Base-by-base conservation (phyloP, 1,140 invertebrate species). In the Holcopasites calliopsidis region DNA sequence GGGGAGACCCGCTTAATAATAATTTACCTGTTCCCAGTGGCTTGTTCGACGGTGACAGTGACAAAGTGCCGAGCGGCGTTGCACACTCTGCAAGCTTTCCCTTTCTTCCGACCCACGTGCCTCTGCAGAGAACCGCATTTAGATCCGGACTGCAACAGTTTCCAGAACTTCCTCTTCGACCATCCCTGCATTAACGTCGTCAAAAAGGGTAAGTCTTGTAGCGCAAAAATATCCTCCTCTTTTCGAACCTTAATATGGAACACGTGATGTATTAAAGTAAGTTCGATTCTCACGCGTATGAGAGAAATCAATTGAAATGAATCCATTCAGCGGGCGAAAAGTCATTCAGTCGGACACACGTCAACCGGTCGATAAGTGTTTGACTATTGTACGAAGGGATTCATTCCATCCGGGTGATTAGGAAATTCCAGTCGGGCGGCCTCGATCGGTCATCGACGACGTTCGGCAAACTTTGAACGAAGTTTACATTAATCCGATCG, bases 61-160 rank as follows among this genome's bases (percentile, higher is more conserved):
- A 96, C 95, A 71, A 97, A 97, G 92, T 98, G 97, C 92, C 96
- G 97, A 92, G 96, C 96, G 28, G 97, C 97, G 5, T 93, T 97
- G 70, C 93, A 95, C 80, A 97, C 96, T 31, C 92, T 98, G 64
- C 96, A 97, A 93, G 96, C 96, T 58, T 97, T 97, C 90, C 95
- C 96, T 80, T 97, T 97, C 93, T 98, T 97, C 93, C 95, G 95
- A 87, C 97, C 97, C 82, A 97, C 96, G 79, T 98, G 97, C 91
- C 94, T 98, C 83, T 98, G 97, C 92, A 94, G 95, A 76, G 96
- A 97, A 86, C 96, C 96, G 10, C 95, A 95, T 89, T 94, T 96
- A 81, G 97, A 98, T 92, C 96, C 96, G 75, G 96, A 97, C 85
- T 98, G 97, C 91, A 98, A 97, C 92, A 96, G 95, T 84, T 97